These are phyloP conservation scores for Salvelinus alpinus DNA, from an alignment of 2,113 vertebrate genomes.

Conservation along the genomic window DNA sequence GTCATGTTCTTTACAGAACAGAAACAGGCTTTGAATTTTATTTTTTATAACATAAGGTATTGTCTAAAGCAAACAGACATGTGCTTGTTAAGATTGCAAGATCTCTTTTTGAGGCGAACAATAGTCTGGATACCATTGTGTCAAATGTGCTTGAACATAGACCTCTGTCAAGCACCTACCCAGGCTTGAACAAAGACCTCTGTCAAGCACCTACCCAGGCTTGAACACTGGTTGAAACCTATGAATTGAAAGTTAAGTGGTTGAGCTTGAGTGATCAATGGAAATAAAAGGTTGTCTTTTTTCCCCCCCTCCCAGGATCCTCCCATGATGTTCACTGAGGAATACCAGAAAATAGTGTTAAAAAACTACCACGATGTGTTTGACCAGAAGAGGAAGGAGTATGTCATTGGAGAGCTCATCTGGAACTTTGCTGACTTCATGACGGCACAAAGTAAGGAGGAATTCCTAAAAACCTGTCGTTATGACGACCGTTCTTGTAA, in stretches of 20 bases:
- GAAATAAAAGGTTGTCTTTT: background rate
- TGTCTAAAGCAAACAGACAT: background rate
- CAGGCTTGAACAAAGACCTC: no score
- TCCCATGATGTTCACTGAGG: conserved; percentile 92
- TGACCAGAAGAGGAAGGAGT: conserved; percentile 88
- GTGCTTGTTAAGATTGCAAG: background rate
- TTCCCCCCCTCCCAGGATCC: conserved; percentile 78
- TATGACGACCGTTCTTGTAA: background rate
- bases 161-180: no score
- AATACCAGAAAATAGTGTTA: conserved; percentile 86
- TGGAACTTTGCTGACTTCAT: conserved; percentile 99
- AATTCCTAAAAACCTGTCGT: background rate
- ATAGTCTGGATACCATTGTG: background rate
- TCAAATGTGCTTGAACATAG: background rate
- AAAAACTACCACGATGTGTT: conserved; percentile 82
- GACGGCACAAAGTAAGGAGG: conserved; percentile 84
- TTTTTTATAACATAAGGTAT: background rate
- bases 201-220: no score
- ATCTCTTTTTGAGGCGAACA: background rate
- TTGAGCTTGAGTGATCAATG: background rate
- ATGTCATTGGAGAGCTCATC: conserved; percentile 91
- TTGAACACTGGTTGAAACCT: background rate
- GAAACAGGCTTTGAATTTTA: background rate
- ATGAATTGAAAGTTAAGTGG: background rate
- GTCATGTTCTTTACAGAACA: background rate